Evolutionary conservation across 2,113 vertebrate genomes (phyloP).

Genomic region (Meriones unguiculatus): DNA sequence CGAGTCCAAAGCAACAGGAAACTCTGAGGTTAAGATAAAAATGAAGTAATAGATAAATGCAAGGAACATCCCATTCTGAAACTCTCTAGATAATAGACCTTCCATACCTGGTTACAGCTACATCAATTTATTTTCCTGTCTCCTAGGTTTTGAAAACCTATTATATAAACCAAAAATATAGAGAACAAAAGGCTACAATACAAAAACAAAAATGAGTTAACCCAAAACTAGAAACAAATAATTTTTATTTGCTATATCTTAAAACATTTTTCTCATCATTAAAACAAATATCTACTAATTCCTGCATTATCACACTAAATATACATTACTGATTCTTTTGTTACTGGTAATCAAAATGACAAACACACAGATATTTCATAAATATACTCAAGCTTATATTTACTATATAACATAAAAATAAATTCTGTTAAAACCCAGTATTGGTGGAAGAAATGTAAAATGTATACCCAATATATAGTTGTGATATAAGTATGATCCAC

Average conservation of each 20-base stretch:
- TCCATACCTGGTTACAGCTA: slow-evolving; percentile 37
- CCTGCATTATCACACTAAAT: background rate
- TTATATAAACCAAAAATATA: slow-evolving; percentile 47
- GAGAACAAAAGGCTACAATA: background rate
- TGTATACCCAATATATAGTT: background rate
- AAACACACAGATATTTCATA: background rate
- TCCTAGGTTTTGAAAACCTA: slow-evolving; percentile 47
- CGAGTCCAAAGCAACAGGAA: background rate
- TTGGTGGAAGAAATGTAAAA: background rate
- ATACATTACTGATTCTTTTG: background rate
- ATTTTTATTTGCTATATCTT: slow-evolving; percentile 23
- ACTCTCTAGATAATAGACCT: slow-evolving; percentile 55
- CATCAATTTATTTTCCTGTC: slow-evolving; percentile 69
- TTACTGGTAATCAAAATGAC: background rate
- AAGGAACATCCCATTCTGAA: slow-evolving; percentile 41
- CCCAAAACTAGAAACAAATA: background rate
- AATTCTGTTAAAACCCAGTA: background rate
- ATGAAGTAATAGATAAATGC: slow-evolving; percentile 56
- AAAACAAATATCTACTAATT: background rate
- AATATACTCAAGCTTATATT: background rate
- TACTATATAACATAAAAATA: background rate
- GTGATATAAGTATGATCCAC: background rate
- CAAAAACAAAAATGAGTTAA: background rate
- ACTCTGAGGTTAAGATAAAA: slow-evolving; percentile 64
- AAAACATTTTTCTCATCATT: background rate